These are phyloP conservation scores for Sarotherodon lohbergeri DNA, from an alignment of 2,113 vertebrate species.

Conservation along the genomic window DNA sequence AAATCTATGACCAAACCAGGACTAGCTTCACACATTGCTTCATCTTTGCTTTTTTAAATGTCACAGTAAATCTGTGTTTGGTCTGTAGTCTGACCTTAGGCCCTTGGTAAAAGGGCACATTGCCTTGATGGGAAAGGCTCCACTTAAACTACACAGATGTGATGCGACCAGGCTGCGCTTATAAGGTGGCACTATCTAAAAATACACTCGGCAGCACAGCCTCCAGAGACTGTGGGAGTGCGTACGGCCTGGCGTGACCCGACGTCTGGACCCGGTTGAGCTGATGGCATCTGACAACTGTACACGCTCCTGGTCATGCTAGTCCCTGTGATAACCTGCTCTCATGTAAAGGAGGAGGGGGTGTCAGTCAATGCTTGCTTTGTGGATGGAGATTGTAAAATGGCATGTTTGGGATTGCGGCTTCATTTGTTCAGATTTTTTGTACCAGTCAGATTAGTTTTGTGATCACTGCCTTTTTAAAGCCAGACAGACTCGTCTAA, in stretches of 20 bases:
- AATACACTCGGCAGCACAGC: slow-evolving; percentile 49
- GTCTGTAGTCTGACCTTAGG: slow-evolving; percentile 28
- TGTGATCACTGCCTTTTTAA: not conserved
- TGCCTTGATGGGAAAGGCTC: slow-evolving; percentile 14
- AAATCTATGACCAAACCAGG: not conserved
- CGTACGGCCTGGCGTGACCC: slow-evolving; percentile 25
- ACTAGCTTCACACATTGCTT: not conserved
- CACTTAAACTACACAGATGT: slow-evolving; percentile 45
- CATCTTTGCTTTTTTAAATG: not conserved
- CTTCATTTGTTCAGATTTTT: not conserved
- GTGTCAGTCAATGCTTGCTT: not conserved
- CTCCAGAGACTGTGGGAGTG: slow-evolving; percentile 37
- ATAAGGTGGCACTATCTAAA: slow-evolving; percentile 61
- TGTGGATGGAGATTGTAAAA: not conserved
- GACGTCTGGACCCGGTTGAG: slow-evolving; percentile 43
- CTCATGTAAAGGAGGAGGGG: not conserved
- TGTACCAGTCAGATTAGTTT: not conserved
- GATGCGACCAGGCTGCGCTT: slow-evolving; percentile 45
- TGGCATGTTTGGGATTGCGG: not conserved
- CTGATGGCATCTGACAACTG: slow-evolving; percentile 63
- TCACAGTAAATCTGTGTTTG: slow-evolving; percentile 27
- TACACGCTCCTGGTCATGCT: slow-evolving; percentile 55
- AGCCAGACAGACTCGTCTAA: not conserved
- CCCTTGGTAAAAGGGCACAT: slow-evolving; percentile 42
- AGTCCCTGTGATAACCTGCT: slow-evolving; percentile 54